Base-by-base conservation (phyloP, 2,113 vertebrate genomes). In the Beaufortia kweichowensis region DNA sequence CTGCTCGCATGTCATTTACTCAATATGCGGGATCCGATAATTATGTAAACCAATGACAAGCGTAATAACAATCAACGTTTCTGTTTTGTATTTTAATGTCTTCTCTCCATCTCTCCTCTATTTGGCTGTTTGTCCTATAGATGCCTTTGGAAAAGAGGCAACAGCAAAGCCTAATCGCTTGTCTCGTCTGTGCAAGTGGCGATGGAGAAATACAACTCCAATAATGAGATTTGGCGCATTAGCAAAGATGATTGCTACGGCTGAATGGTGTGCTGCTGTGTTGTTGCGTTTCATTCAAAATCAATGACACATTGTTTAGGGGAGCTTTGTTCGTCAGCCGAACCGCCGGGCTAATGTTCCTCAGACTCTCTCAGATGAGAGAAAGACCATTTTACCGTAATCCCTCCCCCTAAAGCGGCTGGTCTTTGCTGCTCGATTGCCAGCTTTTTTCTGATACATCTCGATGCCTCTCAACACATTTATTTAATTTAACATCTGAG, bases 1-100 rank as follows among this genome's bases (percentile, higher is more conserved):
- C 84, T 79, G 81, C 82, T 75, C 85, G 87, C 86, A 80, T 87
- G 84, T 90, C 86, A 88, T 86, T 87, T 84, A 81, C 75, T 69
- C 88, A 87, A 82, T 73, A 63, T 81, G 84, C 28, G 73, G 87
- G 82, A 84, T 85, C 86, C 80, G 76, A 83, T 88, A 89, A 91
- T 90, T 89, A 88, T 86, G 84, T 85, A 88, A 85, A 88, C 84
- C 83, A 86, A 81, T 86, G 85, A 88, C 81, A 81, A 82, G 82
- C 84, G 76, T 74, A 86, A 83, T 83, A 80, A 85, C 75, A 77
- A 85, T 71, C 71, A 74, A 81, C 48, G 82, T 71, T 79, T 82
- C 70, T 67, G 75, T 83, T 79, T 1, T 2, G 77, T 85, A 21
- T 79, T 82, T 31, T 33, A 64, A 57, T 60, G 29, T 48, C 21